Base-by-base conservation (phyloP, 2,888 invertebrate species). In the Xestobium rufovillosum region DNA sequence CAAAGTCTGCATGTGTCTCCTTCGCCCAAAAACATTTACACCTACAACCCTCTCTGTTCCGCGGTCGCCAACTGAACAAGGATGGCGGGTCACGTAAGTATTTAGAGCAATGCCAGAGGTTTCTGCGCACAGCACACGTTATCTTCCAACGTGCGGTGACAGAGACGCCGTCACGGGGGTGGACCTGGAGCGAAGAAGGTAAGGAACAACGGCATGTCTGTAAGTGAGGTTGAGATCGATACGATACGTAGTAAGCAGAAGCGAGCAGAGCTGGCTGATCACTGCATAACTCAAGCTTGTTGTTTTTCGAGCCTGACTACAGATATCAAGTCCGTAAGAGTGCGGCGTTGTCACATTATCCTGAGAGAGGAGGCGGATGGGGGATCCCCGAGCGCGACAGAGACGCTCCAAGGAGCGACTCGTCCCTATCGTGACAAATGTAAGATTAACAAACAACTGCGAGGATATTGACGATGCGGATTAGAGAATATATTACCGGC, bases 211-310 rank as follows among this genome's bases (percentile, higher is more conserved):
- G n/a, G n/a, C 23, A 19, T 8, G 23, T 19, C 23, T 6, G 23
- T 19, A 8, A 8, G 23, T 19, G 23, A 19, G 23, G 23, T 19
- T 19, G 23, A 48, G 54, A 55, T 55, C 55, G 53, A 55, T 55
- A 54, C 49, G 49, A n/a, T n/a, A n/a, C n/a, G 50, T 52, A 51
- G 49, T 51, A 54, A 52, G 53, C 53, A 55, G 53, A 54, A 53
- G 53, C 53, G 50, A 51, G 52, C 51, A 51, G 48, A 45, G 51
- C 48, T 49, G 48, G 51, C 50, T 55, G 55, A 56, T 55, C 56
- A 53, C 53, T 55, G 55, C 54, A 55, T 55, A 56, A 56, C 56
- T 56, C 56, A 53, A 46, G 53, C 53, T 52, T 51, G 56, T 53
- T 54, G 54, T 52, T 55, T 54, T 54, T 55, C 52, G 49, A 49